A percentile compares a stretch with the other conserved stretches of the same genome.
Evolutionary conservation across 2,797 vertebrate genomes (phyloP).

Genomic region (Xenops minutus): DNA sequence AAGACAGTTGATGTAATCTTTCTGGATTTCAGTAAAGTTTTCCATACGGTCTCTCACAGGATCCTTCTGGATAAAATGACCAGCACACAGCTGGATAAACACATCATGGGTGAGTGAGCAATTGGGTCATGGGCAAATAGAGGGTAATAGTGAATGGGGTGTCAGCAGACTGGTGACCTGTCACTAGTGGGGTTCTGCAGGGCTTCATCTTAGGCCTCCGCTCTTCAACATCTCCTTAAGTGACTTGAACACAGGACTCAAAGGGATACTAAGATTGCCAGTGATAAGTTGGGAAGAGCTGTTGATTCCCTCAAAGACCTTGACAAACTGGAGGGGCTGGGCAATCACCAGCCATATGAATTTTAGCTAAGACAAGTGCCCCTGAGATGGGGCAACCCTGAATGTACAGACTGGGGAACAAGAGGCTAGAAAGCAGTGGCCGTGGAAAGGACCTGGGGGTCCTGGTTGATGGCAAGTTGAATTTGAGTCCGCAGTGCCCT

Average conservation of each 20-base stretch:
- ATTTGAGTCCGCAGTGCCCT: not conserved
- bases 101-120: not conserved
- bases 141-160: not conserved
- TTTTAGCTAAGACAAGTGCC: not conserved
- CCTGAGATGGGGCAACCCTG: not conserved
- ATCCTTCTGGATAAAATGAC: not conserved
- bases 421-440: not conserved
- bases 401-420: not conserved
- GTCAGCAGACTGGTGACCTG: not conserved
- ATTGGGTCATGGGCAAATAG: fast-evolving
- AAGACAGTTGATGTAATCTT: fast-evolving
- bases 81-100: not conserved
- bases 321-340: not conserved
- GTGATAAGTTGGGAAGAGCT: fast-evolving
- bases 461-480: not conserved
- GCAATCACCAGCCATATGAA: not conserved
- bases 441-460: not conserved
- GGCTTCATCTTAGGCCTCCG: fast-evolving
- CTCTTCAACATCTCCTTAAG: not conserved
- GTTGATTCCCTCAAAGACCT: not conserved
- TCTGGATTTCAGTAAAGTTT: not conserved
- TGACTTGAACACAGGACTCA: no score
- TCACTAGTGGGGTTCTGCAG: not conserved
- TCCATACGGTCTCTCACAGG: not conserved
- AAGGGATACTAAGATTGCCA: not conserved